Conservation (phyloP, 1,140 invertebrate genomes). For the Hirudo medicinalis region DNA sequence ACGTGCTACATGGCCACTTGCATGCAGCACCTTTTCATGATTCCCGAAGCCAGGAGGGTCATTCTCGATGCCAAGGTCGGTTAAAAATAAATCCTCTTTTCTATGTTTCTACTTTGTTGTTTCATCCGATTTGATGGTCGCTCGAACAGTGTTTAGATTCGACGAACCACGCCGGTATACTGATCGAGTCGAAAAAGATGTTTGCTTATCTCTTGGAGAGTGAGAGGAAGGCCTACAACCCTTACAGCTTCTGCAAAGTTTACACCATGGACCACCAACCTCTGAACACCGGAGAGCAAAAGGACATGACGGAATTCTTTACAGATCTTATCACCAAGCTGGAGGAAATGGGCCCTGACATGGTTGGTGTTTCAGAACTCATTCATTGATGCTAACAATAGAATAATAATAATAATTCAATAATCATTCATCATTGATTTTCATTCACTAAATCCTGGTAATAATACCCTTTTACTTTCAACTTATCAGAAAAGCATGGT, state of each 20-base stretch:
- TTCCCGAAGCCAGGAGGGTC: slow-evolving; percentile 71
- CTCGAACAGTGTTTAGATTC: slow-evolving; percentile 47
- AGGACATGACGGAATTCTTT: slow-evolving; percentile 96
- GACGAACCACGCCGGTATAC: slow-evolving; percentile 63
- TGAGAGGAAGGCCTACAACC: slow-evolving; percentile 86
- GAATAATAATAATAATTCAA: background rate
- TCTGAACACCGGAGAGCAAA: slow-evolving; percentile 86
- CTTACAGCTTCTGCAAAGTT: slow-evolving; percentile 81
- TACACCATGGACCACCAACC: slow-evolving; percentile 88
- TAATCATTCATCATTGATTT: too few relatives aligned
- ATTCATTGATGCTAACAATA: background rate
- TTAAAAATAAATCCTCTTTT: background rate
- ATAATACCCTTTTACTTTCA: background rate
- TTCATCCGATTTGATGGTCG: background rate
- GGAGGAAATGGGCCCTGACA: slow-evolving; percentile 82
- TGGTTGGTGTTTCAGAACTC: slow-evolving; percentile 40
- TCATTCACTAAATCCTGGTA: too few relatives aligned
- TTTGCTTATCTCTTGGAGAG: slow-evolving; percentile 86
- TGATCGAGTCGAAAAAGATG: slow-evolving; percentile 79
- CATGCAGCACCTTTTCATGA: slow-evolving; percentile 92
- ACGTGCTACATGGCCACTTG: slow-evolving; percentile 94
- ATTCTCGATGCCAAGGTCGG: slow-evolving; percentile 52
- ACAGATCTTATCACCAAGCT: slow-evolving; percentile 87
- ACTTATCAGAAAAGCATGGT: slow-evolving; percentile 59
- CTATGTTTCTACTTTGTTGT: background rate